Evolutionary conservation across 2,113 vertebrate species (phyloP), one percentile per base, ranked within the genome.

Genomic region (Semnornis frantzii): DNA sequence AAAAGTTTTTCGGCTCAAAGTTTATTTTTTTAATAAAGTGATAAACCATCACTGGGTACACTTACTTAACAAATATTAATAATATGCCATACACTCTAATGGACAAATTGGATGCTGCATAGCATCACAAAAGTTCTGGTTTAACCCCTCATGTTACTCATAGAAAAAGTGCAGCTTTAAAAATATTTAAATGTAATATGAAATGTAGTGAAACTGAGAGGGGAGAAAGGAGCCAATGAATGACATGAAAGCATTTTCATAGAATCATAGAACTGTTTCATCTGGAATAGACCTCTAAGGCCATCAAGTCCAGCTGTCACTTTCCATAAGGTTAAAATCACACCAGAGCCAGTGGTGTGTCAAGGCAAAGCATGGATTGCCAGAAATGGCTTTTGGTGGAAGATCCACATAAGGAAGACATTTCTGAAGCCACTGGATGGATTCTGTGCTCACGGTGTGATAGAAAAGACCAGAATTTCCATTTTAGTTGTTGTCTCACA

Each of bases 141-240:
- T 50, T 73, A 92, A 94, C 33, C 12, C 44, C 17, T 42, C 30
- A 6, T 9, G 5, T 28, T 28, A 31, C 12, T 44, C 21, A 65
- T 8, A 72, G 6, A 58, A 31, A 21, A 74, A 72, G 10, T 1
- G 9, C 2, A 62, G 10, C 52, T 72, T 31, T 0, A 0, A 59
- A 89, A 76, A 23, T n/a, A 55, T 21, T 76, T 77, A n/a, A 78
- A 34, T 27, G 17, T 24, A 55, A 59, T 33, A 20, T 64, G 31
- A 87, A 82, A 76, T 71, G 6, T 14, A 68, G 42, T 64, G 34
- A 87, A 84, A 33, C 27, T 54, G 44, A 62, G 42, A 64, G 12
- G 10, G 20, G 5, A 73, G 64, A 2, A 58, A 73, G 68, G 46
- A 8, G 10, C 1, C 9, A 63, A 1, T 13, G 6, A 79, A 66